Conservation (phyloP, 2,797 vertebrate genomes). For the Pseudomugil tenellus region DNA sequence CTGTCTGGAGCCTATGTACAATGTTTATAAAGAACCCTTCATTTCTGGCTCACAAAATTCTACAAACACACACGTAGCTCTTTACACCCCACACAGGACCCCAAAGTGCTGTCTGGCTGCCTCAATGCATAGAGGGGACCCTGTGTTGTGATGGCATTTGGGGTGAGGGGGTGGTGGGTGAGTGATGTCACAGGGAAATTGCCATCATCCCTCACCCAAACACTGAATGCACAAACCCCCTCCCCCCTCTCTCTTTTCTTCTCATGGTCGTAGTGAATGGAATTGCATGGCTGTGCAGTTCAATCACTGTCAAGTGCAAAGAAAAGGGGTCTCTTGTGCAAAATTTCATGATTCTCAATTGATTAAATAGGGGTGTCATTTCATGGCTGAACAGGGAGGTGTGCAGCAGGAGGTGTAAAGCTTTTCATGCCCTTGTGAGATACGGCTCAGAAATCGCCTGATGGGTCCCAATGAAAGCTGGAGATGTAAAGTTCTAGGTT, state of each 20-base stretch:
- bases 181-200: conserved; percentile 74
- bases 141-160: conserved; percentile 60
- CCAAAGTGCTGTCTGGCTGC: conserved; percentile 34
- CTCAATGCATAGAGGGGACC: conserved; percentile 60
- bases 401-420: conserved; percentile 33
- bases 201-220: conserved; percentile 61
- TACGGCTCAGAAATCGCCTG: conserved; percentile 68
- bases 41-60: conserved; percentile 5
- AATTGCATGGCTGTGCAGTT: conserved; percentile 83
- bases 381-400: conserved; percentile 78
- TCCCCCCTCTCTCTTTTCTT: conserved; percentile 64
- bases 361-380: conserved; percentile 82
- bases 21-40: conserved; percentile 36
- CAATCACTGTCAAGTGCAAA: conserved; percentile 82
- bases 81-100: conserved; percentile 39
- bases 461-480: conserved; percentile 61
- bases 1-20: conserved; percentile 46
- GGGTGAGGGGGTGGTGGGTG: conserved; percentile 42
- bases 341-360: conserved; percentile 83
- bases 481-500: conserved; percentile 60
- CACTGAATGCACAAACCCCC: conserved; percentile 38
- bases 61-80: conserved; percentile 10
- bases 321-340: conserved; percentile 81
- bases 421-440: conserved; percentile 74
- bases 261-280: conserved; percentile 77